These are phyloP conservation scores for Tor tambroides DNA, from an alignment of 2,113 vertebrate species.

Conservation along the genomic window DNA sequence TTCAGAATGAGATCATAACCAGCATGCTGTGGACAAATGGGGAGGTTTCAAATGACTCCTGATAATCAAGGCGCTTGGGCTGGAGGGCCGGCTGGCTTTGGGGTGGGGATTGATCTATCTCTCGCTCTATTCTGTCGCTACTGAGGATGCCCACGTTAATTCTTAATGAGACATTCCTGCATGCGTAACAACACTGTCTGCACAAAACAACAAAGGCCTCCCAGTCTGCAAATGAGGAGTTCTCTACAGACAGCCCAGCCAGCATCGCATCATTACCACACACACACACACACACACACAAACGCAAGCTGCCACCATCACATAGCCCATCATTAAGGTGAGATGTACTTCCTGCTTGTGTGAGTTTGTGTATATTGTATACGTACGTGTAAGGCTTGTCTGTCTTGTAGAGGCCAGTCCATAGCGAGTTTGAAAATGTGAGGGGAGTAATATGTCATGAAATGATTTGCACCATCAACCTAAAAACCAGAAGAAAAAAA, in stretches of 20 bases:
- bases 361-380: constrained; percentile 28
- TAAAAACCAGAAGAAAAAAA: neutral
- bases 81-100: constrained; percentile 45
- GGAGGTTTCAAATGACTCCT: constrained; percentile 59
- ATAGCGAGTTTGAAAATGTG: neutral
- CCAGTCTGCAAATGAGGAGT: constrained; percentile 61
- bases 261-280: constrained; percentile 63
- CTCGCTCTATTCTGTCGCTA: constrained; percentile 71
- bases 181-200: constrained; percentile 75
- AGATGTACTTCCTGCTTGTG: constrained; percentile 45
- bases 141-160: constrained; percentile 80
- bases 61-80: constrained; percentile 58
- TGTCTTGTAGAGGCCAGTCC: constrained; percentile 3
- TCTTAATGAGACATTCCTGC: constrained; percentile 84
- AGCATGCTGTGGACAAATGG: constrained; percentile 78
- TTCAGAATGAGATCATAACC: constrained; percentile 78
- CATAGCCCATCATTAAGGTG: constrained; percentile 61
- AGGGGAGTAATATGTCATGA: neutral
- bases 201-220: constrained; percentile 77
- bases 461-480: neutral
- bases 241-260: constrained; percentile 59
- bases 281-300: constrained; percentile 60
- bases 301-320: constrained; percentile 41
- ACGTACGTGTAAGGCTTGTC: neutral
- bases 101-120: constrained; percentile 44